These are phyloP conservation scores for Centropristis striata DNA, from an alignment of 2,113 vertebrate genomes.

Conservation along the genomic window DNA sequence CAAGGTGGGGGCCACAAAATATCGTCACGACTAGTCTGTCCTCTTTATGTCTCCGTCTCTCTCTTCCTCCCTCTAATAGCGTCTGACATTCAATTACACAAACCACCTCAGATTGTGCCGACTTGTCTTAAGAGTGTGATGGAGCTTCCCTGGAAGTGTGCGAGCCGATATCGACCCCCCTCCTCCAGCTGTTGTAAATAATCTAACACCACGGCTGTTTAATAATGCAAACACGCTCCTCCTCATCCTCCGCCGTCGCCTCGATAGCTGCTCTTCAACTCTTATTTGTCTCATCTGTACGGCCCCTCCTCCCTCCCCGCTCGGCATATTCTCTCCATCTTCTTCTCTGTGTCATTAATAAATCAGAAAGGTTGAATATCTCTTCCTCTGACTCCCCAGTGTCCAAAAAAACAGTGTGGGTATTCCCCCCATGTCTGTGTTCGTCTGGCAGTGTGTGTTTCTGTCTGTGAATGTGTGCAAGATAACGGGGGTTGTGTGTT, in stretches of 20 bases:
- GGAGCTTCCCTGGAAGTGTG: neutral
- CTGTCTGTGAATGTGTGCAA: neutral
- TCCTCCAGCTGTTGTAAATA: conserved; percentile 72
- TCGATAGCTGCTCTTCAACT: conserved; percentile 26
- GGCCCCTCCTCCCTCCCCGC: neutral
- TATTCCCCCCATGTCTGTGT: neutral
- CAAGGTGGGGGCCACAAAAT: too few species aligned
- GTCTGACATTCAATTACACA: conserved; percentile 57
- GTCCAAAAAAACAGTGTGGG: neutral
- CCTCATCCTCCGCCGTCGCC: conserved; percentile 11
- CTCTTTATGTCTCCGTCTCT: conserved; percentile 51
- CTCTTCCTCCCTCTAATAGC: conserved; percentile 26
- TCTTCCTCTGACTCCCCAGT: conserved; percentile 29
- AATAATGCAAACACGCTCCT: conserved; percentile 63
- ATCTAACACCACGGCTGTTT: conserved; percentile 63
- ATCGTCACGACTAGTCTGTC: conserved; percentile 41
- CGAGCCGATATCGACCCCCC: conserved; percentile 19
- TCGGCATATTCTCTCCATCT: conserved; percentile 30
- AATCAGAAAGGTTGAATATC: conserved; percentile 44
- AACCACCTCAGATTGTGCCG: conserved; percentile 35
- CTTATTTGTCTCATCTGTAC: conserved; percentile 35
- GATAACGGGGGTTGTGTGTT: neutral
- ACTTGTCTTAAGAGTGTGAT: conserved; percentile 10
- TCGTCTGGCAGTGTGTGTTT: neutral
- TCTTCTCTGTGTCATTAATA: conserved; percentile 59